These are phyloP conservation scores for Triplophysa bombifrons DNA, from an alignment of 2,797 vertebrate genomes.

Conservation along the genomic window DNA sequence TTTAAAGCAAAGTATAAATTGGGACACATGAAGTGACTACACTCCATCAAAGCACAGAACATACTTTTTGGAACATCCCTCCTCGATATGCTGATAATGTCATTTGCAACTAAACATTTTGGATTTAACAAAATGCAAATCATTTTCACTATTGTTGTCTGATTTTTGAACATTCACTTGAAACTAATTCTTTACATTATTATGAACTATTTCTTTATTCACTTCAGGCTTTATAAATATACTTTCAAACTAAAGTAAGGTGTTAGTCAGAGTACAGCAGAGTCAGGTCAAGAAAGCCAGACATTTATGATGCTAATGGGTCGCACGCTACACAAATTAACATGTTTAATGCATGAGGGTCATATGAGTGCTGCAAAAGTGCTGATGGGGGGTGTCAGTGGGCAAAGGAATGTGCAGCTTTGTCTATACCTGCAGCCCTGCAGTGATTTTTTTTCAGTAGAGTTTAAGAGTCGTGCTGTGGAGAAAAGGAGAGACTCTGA, in stretches of 20 bases:
- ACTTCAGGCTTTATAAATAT: not conserved
- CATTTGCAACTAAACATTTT: no score
- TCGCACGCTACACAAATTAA: not conserved
- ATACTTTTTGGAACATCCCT: no score
- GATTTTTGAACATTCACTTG: no score
- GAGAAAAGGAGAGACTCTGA: slow-evolving; percentile 21
- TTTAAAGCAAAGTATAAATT: no score
- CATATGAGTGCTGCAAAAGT: not conserved
- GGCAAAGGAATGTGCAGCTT: slow-evolving; percentile 61
- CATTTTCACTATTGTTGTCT: no score
- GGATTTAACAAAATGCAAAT: no score
- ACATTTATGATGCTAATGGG: not conserved
- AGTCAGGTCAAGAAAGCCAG: not conserved
- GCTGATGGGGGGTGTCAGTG: slow-evolving; percentile 11
- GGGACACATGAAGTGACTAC: no score
- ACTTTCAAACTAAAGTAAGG: not conserved
- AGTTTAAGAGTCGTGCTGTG: not conserved
- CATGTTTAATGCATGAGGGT: slow-evolving; percentile 12
- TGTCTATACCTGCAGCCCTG: slow-evolving; percentile 62
- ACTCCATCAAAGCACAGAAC: no score
- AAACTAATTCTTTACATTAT: no score
- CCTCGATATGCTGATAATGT: no score
- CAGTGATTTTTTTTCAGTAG: slow-evolving; percentile 31
- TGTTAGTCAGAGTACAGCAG: not conserved
- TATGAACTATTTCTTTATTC: not conserved